Percentiles rank a stretch among this genome's conserved stretches.
phyloP scores from a whole-genome alignment of 2,797 vertebrate genomes.

The Spheniscus humboldti region DNA sequence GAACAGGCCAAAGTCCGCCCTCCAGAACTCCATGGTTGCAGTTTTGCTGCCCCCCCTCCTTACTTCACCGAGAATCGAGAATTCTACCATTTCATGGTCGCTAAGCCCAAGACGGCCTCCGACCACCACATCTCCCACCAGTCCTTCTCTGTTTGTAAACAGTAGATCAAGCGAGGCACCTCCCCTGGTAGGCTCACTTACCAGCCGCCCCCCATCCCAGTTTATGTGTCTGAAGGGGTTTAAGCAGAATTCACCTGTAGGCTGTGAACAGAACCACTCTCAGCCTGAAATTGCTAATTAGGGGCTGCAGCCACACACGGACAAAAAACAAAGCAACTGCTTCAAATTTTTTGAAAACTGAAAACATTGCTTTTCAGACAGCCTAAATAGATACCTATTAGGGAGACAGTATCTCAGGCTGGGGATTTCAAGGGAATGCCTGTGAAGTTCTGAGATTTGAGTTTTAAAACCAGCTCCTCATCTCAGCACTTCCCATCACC shows the following conservation, averaged over 20 bases:
- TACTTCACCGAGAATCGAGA: too few species aligned
- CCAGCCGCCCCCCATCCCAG: background rate
- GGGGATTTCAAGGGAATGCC: background rate
- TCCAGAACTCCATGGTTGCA: too few species aligned
- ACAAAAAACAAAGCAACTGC: background rate
- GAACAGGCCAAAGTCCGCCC: too few species aligned
- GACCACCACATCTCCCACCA: too few species aligned
- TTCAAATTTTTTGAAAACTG: background rate
- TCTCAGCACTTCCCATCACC: background rate
- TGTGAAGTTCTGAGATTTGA: background rate
- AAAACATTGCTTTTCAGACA: background rate
- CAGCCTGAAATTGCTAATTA: background rate
- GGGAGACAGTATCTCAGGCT: background rate
- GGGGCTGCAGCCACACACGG: background rate
- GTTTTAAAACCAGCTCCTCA: background rate
- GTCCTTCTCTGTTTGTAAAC: too few species aligned
- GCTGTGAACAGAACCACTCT: background rate
- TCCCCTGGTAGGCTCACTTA: too few species aligned
- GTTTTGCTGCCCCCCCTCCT: too few species aligned
- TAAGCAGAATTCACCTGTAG: background rate
- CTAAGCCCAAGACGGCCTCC: too few species aligned
- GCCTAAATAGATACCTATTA: background rate
- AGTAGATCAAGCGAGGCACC: too few species aligned
- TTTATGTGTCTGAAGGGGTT: background rate
- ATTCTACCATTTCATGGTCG: too few species aligned